A percentile compares a stretch with the other conserved stretches of the same genome.
phyloP scores from a whole-genome alignment of 2,797 vertebrate species.

The Macroramphosus scolopax region DNA sequence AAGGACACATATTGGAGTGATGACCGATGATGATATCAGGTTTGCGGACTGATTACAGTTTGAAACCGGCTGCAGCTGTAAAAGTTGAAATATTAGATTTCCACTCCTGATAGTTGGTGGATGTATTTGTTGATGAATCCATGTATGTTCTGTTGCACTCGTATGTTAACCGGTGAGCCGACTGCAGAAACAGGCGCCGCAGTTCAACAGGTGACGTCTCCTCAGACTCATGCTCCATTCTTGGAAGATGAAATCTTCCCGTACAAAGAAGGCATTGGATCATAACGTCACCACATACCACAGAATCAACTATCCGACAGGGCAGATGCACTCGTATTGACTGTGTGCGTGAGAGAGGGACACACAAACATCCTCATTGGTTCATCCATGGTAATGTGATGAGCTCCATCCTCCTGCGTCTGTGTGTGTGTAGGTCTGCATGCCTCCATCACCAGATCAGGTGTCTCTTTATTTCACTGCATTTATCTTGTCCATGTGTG shows the following conservation, averaged over 20 bases:
- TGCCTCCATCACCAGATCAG: constrained; percentile 18
- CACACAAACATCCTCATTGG: background rate
- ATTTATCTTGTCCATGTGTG: constrained; percentile 33
- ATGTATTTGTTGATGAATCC: constrained; percentile 21
- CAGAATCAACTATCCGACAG: constrained; percentile 2
- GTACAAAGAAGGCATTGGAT: too few relatives aligned
- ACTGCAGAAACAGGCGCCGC: too few relatives aligned
- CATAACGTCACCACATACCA: constrained; percentile 1
- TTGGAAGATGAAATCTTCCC: too few relatives aligned
- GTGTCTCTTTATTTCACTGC: constrained; percentile 37
- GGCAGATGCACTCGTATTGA: background rate
- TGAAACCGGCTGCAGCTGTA: constrained; percentile 41
- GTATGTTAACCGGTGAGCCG: too few relatives aligned
- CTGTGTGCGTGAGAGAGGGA: constrained; percentile 3
- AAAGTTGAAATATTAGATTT: too few relatives aligned
- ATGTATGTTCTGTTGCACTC: constrained; percentile 20
- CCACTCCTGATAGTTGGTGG: constrained; percentile 18
- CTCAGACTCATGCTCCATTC: too few relatives aligned
- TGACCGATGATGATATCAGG: constrained; percentile 1
- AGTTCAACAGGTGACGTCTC: too few relatives aligned
- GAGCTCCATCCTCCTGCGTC: constrained; percentile 8
- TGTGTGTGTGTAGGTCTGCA: constrained; percentile 5
- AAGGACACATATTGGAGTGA: background rate
- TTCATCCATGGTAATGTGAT: too few relatives aligned
- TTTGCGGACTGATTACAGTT: constrained; percentile 17